Evolutionary conservation across 2,797 vertebrate genomes (phyloP).

Genomic region (Cuculus canorus): DNA sequence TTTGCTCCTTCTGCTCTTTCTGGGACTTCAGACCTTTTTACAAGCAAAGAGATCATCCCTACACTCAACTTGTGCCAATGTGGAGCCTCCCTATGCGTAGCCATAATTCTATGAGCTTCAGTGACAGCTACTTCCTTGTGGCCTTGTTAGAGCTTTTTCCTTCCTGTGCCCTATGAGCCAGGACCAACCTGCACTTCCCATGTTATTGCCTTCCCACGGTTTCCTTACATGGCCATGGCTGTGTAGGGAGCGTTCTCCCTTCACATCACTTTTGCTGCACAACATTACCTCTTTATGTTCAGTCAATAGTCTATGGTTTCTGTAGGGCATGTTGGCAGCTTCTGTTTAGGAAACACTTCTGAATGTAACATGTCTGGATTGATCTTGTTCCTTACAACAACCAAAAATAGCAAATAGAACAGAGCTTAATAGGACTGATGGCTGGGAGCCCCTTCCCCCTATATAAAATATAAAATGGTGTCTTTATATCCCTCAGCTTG

Average conservation of each 20-base stretch:
- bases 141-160: background rate
- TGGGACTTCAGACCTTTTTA: background rate
- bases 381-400: background rate
- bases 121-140: background rate
- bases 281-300: background rate
- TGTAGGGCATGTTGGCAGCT: background rate
- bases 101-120: background rate
- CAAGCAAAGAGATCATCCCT: background rate
- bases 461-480: background rate
- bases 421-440: background rate
- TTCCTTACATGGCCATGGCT: background rate
- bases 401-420: background rate
- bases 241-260: background rate
- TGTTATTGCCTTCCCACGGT: background rate
- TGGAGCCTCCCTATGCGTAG: background rate
- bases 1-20: background rate
- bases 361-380: background rate
- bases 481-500: background rate
- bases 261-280: background rate
- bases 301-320: background rate
- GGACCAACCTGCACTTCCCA: background rate
- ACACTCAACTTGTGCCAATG: accelerated
- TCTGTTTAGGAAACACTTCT: background rate
- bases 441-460: background rate
- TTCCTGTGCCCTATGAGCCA: accelerated